Evolutionary conservation across 1,140 invertebrate species (phyloP).

Genomic region (Drosophila ogumai): DNA sequence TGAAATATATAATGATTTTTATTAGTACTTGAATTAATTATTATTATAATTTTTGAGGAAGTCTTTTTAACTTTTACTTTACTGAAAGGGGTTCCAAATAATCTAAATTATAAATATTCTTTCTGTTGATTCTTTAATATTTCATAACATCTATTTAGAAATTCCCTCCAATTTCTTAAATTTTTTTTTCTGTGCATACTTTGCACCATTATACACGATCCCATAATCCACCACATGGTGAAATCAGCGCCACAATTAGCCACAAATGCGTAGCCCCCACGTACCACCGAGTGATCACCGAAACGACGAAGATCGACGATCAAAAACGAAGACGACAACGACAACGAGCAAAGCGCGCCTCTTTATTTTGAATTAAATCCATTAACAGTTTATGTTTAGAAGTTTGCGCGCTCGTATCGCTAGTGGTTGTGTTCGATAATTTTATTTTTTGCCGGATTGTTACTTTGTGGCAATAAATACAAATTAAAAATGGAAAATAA

Average conservation of each 20-base stretch:
- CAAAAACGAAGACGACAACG: slow-evolving; percentile 46
- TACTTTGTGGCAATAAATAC: not conserved
- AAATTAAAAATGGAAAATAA: not conserved
- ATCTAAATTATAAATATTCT: not conserved
- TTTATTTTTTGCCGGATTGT: slow-evolving; percentile 7
- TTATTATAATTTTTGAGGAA: not conserved
- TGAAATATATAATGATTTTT: not conserved
- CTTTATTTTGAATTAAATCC: slow-evolving; percentile 67
- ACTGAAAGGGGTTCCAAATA: not conserved
- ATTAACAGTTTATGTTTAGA: slow-evolving; percentile 81
- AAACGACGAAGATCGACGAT: slow-evolving; percentile 48
- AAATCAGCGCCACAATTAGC: slow-evolving; percentile 59
- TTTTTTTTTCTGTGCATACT: slow-evolving; percentile 28
- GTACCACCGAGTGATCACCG: slow-evolving; percentile 25
- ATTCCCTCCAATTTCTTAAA: not conserved
- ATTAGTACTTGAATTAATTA: not conserved
- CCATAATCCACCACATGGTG: slow-evolving; percentile 59
- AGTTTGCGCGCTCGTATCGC: slow-evolving; percentile 40
- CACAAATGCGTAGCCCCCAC: slow-evolving; percentile 24
- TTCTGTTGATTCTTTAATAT: fast-evolving
- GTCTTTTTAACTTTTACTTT: too few species aligned
- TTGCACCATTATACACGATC: slow-evolving; percentile 15
- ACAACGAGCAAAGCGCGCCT: slow-evolving; percentile 44
- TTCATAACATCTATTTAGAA: not conserved
- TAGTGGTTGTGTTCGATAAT: slow-evolving; percentile 13